phyloP scores from a whole-genome alignment of 2,888 invertebrate genomes.

The Hoplodrina ambigua region DNA sequence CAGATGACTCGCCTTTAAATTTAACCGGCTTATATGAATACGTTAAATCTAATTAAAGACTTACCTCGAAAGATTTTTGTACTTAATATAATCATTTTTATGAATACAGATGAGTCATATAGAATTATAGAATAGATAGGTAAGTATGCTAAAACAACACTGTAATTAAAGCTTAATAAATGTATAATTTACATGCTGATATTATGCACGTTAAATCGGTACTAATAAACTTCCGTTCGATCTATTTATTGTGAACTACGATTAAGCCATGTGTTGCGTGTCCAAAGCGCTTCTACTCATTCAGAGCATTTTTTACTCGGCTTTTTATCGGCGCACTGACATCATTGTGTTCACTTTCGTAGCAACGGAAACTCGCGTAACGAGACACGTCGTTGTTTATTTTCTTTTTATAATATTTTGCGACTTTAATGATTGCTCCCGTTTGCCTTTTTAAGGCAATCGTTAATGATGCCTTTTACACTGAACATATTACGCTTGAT shows the following conservation, averaged over 20 bases:
- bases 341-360: conserved; percentile 89
- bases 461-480: conserved; percentile 89
- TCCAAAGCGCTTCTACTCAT: conserved; percentile 80
- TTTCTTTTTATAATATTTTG: conserved; percentile 87
- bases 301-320: conserved; percentile 83
- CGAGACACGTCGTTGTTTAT: conserved; percentile 83
- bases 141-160: neutral
- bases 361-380: conserved; percentile 88
- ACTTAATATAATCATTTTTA: neutral
- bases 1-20: conserved; percentile 20
- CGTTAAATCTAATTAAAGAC: conserved; percentile 6
- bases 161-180: conserved; percentile 49
- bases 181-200: conserved; percentile 72
- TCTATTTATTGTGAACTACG: conserved; percentile 70
- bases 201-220: conserved; percentile 67
- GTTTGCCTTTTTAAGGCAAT: conserved; percentile 89
- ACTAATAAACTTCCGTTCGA: conserved; percentile 76
- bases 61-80: neutral
- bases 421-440: conserved; percentile 88
- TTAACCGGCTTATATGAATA: conserved; percentile 20
- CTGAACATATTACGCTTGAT: conserved; percentile 84
- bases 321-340: conserved; percentile 84
- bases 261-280: conserved; percentile 76
- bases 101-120: conserved; percentile 6
- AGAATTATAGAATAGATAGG: neutral